Conservation (phyloP, 1,140 invertebrate genomes). For the Drosophila nigrodunni region DNA sequence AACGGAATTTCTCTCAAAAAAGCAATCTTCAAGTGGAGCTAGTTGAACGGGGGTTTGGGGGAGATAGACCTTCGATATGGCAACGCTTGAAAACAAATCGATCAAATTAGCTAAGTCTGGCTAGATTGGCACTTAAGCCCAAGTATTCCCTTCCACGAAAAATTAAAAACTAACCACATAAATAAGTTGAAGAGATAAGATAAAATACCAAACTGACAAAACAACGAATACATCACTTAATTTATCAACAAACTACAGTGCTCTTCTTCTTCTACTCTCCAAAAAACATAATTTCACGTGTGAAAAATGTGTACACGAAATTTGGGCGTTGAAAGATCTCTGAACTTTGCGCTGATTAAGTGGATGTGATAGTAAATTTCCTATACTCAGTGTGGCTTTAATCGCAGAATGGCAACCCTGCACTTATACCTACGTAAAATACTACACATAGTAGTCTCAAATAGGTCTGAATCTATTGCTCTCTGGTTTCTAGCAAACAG, state of each 20-base stretch:
- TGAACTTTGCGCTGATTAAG: constrained; percentile 29
- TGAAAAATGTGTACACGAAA: not conserved
- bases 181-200: constrained; percentile 55
- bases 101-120: constrained; percentile 57
- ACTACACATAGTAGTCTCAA: too few relatives aligned
- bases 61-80: constrained; percentile 54
- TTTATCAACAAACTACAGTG: constrained; percentile 26
- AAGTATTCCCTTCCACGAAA: constrained; percentile 41
- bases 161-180: constrained; percentile 1
- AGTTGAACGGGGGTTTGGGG: not conserved
- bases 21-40: constrained; percentile 20
- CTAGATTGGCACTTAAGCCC: constrained; percentile 37
- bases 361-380: constrained; percentile 7
- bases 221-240: constrained; percentile 22
- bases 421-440: not conserved
- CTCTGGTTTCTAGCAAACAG: not conserved
- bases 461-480: not conserved
- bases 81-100: constrained; percentile 51
- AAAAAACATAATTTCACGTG: constrained; percentile 23
- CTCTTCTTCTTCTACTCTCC: not conserved
- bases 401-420: constrained; percentile 24
- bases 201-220: constrained; percentile 69
- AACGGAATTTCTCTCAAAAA: not conserved
- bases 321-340: not conserved
- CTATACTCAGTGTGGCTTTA: constrained; percentile 11